Evolutionary conservation across 2,113 vertebrate species (phyloP), one percentile per base, ranked within the genome.

Genomic region (Dicerorhinus sumatrensis): DNA sequence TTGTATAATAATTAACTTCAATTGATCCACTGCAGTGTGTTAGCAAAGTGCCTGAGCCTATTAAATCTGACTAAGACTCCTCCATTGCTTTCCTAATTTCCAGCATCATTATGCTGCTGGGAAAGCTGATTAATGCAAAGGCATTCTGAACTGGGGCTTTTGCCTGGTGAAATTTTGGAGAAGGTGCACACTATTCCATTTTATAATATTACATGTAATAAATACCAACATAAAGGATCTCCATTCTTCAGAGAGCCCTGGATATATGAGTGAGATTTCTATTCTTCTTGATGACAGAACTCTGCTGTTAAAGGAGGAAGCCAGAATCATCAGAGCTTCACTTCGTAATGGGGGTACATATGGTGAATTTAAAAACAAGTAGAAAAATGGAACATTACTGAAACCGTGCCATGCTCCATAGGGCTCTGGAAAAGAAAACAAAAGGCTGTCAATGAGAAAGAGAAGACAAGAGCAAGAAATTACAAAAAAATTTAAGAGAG

Each of bases 1-100:
- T 97, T 97, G 93, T 98, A 98, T 98, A 98, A 98, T 98, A 99
- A 99, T 99, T 98, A 99, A 98, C 98, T 98, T 97, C 97, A 98
- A 91, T 79, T 98, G 98, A 98, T 98, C 96, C 98, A 97, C 98
- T 98, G 98, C 97, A 97, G 98, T 98, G 96, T 97, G 98, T 98
- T 98, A 98, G 97, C 77, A 96, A 98, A 99, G 98, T 98, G 95
- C 87, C 96, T 33, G 46, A 97, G 96, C 92, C 96, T 98, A 95
- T 99, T 99, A 98, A 98, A 98, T 98, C 98, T 39, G 76, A 98
- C 96, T 76, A 95, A 96, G 98, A 98, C 98, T 98, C 96, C 84
- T 96, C 89, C 98, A 98, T 97, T 98, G 90, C 92, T 98, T 98
- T 98, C 93, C 95, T 97, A 98, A 98, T 98, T 98, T 98, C 96